Base-by-base conservation (phyloP, 2,113 vertebrate genomes). In the Apodemus sylvaticus region DNA sequence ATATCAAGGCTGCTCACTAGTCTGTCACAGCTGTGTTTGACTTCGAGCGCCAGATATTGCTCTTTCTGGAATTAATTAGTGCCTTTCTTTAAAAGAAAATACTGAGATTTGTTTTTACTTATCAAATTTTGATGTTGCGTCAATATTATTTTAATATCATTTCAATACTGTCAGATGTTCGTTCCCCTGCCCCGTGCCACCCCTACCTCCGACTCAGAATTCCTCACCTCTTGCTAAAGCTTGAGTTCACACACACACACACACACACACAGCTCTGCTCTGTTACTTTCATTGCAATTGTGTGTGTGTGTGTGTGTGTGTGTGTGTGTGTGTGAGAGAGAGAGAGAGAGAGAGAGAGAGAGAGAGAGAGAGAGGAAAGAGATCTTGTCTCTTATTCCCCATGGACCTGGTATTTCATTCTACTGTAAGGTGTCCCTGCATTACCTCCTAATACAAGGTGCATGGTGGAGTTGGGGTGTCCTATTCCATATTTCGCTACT, bases 11-110 rank as follows among this genome's bases (percentile, higher is more conserved):
- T 82, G 13, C 79, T 82, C 79, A 81, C 76, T 5, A 34, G n/a
- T n/a, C 2, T 8, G 26, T 73, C 24, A 0, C 85, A 20, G n/a
- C 74, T 81, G 58, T 94, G 17, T 81, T 70, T 93, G 20, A 51
- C 87, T 62, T 97, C 24, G 60, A 94, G 76, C 16, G 29, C 64
- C 70, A 64, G n/a, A 48, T 81, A 24, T 4, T 93, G 17, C 45
- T 95, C 93, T 91, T 17, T 36, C 62, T 64, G 70, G 48, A 78
- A 60, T 90, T 77, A 48, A 79, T 87, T 45, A 90, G 70, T 91
- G 51, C 55, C 74, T 82, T 64, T 26, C 36, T 34, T 11, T 86
- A 86, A 86, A 86, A 68, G 29, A 48, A 26, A 13, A n/a, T 74
- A 79, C 73, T 26, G 62, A 45, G 22, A 45, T 83, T 55, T 91